Evolutionary conservation across 2,113 vertebrate genomes (phyloP), one percentile per base, ranked within the genome.

Genomic region (Cochlearius cochlearius): DNA sequence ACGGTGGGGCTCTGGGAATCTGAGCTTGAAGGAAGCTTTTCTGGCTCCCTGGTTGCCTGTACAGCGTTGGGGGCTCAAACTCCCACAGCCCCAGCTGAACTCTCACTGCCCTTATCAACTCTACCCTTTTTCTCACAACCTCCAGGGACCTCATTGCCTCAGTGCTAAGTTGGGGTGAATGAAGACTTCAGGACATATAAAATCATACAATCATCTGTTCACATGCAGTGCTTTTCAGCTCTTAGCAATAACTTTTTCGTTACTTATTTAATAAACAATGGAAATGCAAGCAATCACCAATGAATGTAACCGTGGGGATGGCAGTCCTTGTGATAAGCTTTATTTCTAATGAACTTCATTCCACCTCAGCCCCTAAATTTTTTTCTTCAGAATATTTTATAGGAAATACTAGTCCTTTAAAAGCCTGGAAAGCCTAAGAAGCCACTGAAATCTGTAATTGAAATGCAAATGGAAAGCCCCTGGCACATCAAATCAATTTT

Each of bases 401-500:
- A 66, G 39, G 58, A 87, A 89, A 91, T 71, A 49, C 20, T 72
- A 69, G 67, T 74, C 76, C 63, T 89, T 95, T 80, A 78, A 90
- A 96, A 88, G 55, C 62, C 78, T 92, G 53, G 32, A 79, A 94
- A 93, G 22, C 69, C 77, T 55, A 56, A 85, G 86, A 93, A 90
- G 66, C 47, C 53, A 71, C 34, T n/a, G 90, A 89, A 73, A 82
- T 75, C 50, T 55, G 64, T 90, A 84, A 93, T 75, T 78, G 94
- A 96, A 95, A 96, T 93, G 94, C 91, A 96, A 94, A 96, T 88
- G n/a, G 36, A 47, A 93, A 71, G 82, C 89, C 86, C 53, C 75
- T 52, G 68, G 97, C 91, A 80, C 38, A 85, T 77, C 82, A 93
- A 86, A 86, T 95, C 96, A 84, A 88, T 95, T 91, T 89, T 82